Percentiles rank a stretch among this genome's conserved stretches.
Conservation (phyloP, 2,113 vertebrate genomes). For the Choloepus hoffmanni region DNA sequence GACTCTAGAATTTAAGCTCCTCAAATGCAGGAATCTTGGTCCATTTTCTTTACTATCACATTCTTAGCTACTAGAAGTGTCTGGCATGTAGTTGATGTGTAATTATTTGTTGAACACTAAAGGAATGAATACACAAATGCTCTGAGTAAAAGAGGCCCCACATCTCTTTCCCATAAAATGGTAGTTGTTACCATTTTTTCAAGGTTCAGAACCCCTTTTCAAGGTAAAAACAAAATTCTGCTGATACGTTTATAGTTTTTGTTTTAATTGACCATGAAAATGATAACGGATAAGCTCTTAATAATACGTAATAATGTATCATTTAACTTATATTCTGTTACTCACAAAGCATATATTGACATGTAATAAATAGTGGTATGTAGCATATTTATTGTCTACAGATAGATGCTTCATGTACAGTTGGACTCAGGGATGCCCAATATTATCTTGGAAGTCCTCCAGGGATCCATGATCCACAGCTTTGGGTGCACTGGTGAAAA, state of each 20-base stretch:
- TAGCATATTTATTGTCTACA: conserved; percentile 49
- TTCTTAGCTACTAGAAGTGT: background rate
- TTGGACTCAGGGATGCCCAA: conserved; percentile 42
- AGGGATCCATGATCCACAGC: background rate
- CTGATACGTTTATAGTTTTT: background rate
- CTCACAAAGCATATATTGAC: conserved; percentile 20
- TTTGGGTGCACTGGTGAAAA: background rate
- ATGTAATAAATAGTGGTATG: background rate
- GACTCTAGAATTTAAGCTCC: background rate
- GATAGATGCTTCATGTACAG: conserved; percentile 33
- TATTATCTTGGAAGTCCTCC: conserved; percentile 6
- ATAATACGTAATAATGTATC: conserved; percentile 1
- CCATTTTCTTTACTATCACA: background rate
- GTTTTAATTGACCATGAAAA: conserved; percentile 23
- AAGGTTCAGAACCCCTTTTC: background rate
- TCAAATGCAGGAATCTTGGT: background rate
- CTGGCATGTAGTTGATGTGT: background rate
- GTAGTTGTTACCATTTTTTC: background rate
- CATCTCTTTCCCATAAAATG: background rate
- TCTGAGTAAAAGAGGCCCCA: background rate
- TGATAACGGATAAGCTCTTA: background rate
- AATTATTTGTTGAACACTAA: background rate
- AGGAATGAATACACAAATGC: background rate
- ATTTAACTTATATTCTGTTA: conserved; percentile 17
- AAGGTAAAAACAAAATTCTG: background rate